Evolutionary conservation across 2,888 invertebrate species (phyloP).

Genomic region (Seira sanloemensis): DNA sequence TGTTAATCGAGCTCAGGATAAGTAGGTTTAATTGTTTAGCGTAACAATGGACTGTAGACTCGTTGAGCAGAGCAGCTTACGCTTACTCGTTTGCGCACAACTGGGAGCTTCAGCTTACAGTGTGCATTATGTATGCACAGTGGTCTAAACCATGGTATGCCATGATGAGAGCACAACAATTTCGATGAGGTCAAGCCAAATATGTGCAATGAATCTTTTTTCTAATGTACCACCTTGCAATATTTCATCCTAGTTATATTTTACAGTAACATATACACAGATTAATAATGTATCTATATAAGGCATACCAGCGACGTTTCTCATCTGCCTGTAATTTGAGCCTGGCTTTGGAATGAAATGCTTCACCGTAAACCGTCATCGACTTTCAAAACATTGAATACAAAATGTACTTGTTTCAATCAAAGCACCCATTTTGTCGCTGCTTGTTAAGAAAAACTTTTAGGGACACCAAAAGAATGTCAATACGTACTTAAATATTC

Average conservation of each 20-base stretch:
- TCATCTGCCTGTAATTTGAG: constrained; percentile 29
- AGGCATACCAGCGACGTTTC: constrained; percentile 45
- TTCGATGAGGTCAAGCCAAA: constrained; percentile 33
- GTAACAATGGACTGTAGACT: not conserved
- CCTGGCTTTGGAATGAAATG: not conserved
- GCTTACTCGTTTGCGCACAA: not conserved
- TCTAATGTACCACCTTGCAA: not conserved
- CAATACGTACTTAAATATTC: not conserved
- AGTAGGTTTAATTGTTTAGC: not conserved
- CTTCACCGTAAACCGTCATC: not conserved
- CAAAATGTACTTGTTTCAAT: not conserved
- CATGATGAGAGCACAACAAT: constrained; percentile 25
- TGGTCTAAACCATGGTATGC: no score
- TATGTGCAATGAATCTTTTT: not conserved
- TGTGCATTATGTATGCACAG: no score
- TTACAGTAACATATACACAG: constrained; percentile 17
- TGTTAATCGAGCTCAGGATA: not conserved
- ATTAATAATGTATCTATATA: constrained; percentile 33
- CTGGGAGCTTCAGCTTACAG: no score
- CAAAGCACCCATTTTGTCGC: not conserved
- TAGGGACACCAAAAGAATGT: no score
- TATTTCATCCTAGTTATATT: constrained; percentile 29
- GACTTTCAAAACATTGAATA: not conserved
- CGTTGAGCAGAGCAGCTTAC: not conserved
- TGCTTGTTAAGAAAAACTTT: not conserved